These are phyloP conservation scores for Microplitis demolitor DNA, from an alignment of 1,140 invertebrate genomes.

Conservation along the genomic window DNA sequence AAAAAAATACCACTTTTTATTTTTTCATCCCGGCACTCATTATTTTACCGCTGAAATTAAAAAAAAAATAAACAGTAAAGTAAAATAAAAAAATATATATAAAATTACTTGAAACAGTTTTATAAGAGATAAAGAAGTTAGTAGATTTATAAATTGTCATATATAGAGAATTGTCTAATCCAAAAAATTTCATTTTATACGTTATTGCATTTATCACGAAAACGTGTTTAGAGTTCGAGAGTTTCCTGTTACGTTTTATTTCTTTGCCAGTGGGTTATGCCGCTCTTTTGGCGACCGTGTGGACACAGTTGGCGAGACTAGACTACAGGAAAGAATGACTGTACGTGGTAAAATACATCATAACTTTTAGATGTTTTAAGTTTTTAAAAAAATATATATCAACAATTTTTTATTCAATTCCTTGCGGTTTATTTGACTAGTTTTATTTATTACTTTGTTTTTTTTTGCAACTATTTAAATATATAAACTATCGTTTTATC, in stretches of 20 bases:
- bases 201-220: conserved; percentile 55
- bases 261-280: neutral
- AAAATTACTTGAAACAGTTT: neutral
- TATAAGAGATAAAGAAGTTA: neutral
- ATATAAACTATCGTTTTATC: no score
- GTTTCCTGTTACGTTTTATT: neutral
- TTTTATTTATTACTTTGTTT: no score
- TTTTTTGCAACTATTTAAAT: no score
- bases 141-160: conserved; percentile 39
- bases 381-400: no score
- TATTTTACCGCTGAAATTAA: no score
- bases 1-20: no score
- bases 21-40: no score
- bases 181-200: conserved; percentile 49
- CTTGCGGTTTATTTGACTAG: no score
- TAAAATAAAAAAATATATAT: no score
- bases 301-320: conserved; percentile 22
- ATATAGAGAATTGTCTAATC: conserved; percentile 43
- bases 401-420: no score
- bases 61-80: no score
- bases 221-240: conserved; percentile 43
- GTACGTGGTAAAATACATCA: conserved; percentile 16
- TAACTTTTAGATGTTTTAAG: neutral
- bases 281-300: neutral
- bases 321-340: conserved; percentile 9